Conservation (phyloP, 2,888 invertebrate species). For the Netelia fuscicornis region DNA sequence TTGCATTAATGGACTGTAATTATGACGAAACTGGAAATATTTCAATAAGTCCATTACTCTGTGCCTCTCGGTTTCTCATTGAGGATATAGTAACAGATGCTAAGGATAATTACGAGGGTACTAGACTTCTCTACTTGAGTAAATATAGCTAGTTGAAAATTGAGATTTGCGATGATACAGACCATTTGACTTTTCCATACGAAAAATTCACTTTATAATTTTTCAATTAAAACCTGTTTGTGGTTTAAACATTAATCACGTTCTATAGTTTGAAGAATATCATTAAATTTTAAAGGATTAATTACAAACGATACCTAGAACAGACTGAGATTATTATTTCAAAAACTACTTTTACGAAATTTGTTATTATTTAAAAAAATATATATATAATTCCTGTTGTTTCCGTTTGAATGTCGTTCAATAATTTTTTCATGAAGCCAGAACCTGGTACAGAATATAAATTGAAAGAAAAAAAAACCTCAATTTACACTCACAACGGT, state of each 20-base stretch:
- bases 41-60: not conserved
- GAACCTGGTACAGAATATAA: not conserved
- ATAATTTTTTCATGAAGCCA: too few relatives aligned
- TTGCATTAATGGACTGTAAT: conserved; percentile 69
- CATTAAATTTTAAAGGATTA: too few relatives aligned
- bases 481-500: conserved; percentile 7
- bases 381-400: too few relatives aligned
- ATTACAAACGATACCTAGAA: too few relatives aligned
- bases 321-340: too few relatives aligned
- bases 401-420: too few relatives aligned
- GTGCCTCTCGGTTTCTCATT: conserved; percentile 39
- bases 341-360: too few relatives aligned
- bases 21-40: conserved; percentile 65
- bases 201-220: not conserved
- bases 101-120: conserved; percentile 52
- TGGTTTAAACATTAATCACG: too few relatives aligned
- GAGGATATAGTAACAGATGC: conserved; percentile 52
- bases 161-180: not conserved
- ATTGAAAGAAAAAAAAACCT: conserved; percentile 11
- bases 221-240: too few relatives aligned
- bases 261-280: too few relatives aligned
- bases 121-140: not conserved
- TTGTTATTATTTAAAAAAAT: too few relatives aligned
- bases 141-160: not conserved
- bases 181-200: not conserved